Evolutionary conservation across 2,888 invertebrate species (phyloP).

Genomic region (Rhagonycha lutea): DNA sequence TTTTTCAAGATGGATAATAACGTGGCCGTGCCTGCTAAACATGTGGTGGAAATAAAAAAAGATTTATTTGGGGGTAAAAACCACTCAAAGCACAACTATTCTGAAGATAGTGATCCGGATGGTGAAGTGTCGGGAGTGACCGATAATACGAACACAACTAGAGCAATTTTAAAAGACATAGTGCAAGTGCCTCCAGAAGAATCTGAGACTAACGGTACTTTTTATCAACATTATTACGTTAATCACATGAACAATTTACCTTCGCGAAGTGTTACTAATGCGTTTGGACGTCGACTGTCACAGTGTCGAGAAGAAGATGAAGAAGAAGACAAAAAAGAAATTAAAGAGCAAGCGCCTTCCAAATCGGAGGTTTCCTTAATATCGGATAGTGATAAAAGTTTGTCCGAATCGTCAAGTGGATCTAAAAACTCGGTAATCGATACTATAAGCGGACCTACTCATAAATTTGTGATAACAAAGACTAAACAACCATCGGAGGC

Average conservation of each 20-base stretch:
- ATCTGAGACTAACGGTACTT: constrained; percentile 62
- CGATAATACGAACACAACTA: constrained; percentile 71
- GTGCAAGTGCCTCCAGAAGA: constrained; percentile 59
- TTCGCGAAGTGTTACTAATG: constrained; percentile 63
- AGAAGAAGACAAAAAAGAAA: constrained; percentile 61
- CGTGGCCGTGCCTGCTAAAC: constrained; percentile 32
- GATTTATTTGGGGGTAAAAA: constrained; percentile 1
- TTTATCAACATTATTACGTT: constrained; percentile 74
- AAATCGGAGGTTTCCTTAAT: constrained; percentile 46
- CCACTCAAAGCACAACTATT: constrained; percentile 24
- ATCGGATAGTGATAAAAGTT: constrained; percentile 54
- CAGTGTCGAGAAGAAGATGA: constrained; percentile 87
- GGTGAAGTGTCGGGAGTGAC: constrained; percentile 68
- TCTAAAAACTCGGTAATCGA: constrained; percentile 55
- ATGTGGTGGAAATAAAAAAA: constrained; percentile 17
- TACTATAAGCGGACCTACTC: constrained; percentile 55
- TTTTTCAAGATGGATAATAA: constrained; percentile 39
- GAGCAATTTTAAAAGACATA: constrained; percentile 71
- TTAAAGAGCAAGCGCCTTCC: constrained; percentile 42
- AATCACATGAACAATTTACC: constrained; percentile 74
- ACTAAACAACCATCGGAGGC: constrained; percentile 54
- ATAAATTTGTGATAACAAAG: constrained; percentile 61
- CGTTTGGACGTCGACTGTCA: constrained; percentile 66
- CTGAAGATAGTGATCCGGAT: constrained; percentile 63
- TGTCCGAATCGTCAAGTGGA: constrained; percentile 51